These are phyloP conservation scores for Saxidomus purpurata DNA, from an alignment of 1,140 invertebrate species.

Conservation along the genomic window DNA sequence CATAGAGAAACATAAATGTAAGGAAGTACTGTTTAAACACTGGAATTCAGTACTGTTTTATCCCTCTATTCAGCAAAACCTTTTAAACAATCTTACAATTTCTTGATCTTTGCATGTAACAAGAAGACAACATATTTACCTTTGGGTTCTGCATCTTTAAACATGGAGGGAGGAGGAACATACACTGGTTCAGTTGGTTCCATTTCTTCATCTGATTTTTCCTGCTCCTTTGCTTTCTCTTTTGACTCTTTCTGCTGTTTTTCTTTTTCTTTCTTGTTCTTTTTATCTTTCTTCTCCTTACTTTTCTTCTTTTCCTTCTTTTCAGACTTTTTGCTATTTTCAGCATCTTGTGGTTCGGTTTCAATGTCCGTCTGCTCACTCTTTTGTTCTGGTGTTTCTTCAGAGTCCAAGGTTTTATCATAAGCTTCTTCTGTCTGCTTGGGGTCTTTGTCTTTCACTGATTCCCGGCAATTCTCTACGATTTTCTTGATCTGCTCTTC, in stretches of 20 bases:
- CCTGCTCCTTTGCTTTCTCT: slow-evolving; percentile 42
- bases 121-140: neutral
- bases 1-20: too few species aligned
- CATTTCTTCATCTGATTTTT: slow-evolving; percentile 41
- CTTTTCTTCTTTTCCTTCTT: slow-evolving; percentile 68
- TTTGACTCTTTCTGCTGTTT: slow-evolving; percentile 35
- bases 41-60: too few species aligned
- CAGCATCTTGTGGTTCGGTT: slow-evolving; percentile 48
- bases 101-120: too few species aligned
- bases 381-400: slow-evolving; percentile 32
- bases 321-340: slow-evolving; percentile 62
- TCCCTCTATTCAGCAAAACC: too few species aligned
- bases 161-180: slow-evolving; percentile 27
- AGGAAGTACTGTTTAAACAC: too few species aligned
- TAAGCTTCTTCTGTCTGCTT: slow-evolving; percentile 58
- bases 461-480: slow-evolving; percentile 58
- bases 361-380: slow-evolving; percentile 42
- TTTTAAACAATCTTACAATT: too few species aligned
- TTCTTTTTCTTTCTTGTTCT: slow-evolving; percentile 59
- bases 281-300: slow-evolving; percentile 65
- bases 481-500: slow-evolving; percentile 66
- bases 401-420: slow-evolving; percentile 39
- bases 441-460: slow-evolving; percentile 53
- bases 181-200: slow-evolving; percentile 42
- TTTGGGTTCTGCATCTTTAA: slow-evolving; percentile 53